Base-by-base conservation (phyloP, 2,888 invertebrate genomes). In the Crocallis elinguaria region DNA sequence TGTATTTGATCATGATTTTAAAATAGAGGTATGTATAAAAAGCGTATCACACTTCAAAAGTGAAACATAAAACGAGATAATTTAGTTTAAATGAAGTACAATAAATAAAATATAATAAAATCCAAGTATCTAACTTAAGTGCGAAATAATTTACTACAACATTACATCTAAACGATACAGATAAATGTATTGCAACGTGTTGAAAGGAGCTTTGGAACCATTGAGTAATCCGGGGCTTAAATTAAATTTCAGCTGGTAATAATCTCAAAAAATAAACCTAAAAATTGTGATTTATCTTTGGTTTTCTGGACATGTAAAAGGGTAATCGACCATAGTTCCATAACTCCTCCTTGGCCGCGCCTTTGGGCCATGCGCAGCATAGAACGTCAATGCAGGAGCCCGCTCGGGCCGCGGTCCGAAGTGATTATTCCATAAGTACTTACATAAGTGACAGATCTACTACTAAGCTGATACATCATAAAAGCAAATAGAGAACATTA, bases 81-180 rank as follows among this genome's bases (percentile, higher is more conserved):
- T 86, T 88, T 87, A 84, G 84, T 72, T 48, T 85, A 77, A 79
- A 82, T 73, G 81, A 80, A 79, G 78, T 79, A 83, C 69, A 88
- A 88, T 88, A 86, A 90, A 89, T 88, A 88, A 84, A 85, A 83
- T 84, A 86, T 78, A 82, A 79, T 86, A 84, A 85, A 85, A 86
- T 83, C n/a, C 80, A 83, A 82, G 78, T 81, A 78, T 79, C 83
- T 91, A 88, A 88, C 84, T 87, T 85, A 89, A 82, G 80, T 82
- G 86, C 84, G 87, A 88, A 90, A 91, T 90, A 90, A 91, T 89
- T 91, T 89, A 90, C 89, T 91, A 90, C 69, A 83, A 80, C 79
- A 84, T 88, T 89, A 90, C 86, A 88, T 78, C 88, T 89, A 88
- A 83, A 86, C 75, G 82, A 87, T 83, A 88, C 76, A 82, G 59